phyloP scores from a whole-genome alignment of 2,888 invertebrate species.

The Eupithecia subumbrata region DNA sequence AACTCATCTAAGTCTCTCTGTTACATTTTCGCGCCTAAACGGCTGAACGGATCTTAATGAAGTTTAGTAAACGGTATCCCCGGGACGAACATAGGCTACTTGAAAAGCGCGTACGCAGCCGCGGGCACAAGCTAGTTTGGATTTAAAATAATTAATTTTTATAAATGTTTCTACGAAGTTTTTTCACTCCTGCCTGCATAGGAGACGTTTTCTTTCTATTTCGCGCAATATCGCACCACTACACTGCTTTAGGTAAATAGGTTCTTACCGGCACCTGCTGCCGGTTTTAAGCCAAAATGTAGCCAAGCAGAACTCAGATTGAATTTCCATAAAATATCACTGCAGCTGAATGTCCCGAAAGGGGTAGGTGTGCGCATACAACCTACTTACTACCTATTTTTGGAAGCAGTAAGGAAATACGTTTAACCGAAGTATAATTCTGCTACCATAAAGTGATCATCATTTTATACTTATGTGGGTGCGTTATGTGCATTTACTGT shows the following conservation, averaged over 20 bases:
- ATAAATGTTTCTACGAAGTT: no score
- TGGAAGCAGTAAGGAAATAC: constrained; percentile 28
- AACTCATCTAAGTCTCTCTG: no score
- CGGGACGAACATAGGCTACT: no score
- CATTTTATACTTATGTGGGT: not conserved
- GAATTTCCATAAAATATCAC: constrained; percentile 26
- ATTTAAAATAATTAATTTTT: no score
- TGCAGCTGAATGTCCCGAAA: constrained; percentile 13
- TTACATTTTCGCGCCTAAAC: no score
- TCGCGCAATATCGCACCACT: not conserved
- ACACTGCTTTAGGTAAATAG: not conserved
- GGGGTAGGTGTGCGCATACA: constrained; percentile 15
- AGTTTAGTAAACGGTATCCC: no score
- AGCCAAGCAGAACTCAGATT: constrained; percentile 11
- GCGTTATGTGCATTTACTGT: not conserved
- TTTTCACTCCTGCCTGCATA: no score
- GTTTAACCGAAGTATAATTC: not conserved
- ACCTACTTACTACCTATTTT: constrained; percentile 19
- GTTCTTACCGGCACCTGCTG: not conserved
- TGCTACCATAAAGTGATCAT: not conserved
- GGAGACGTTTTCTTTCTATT: not conserved
- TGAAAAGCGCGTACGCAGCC: no score
- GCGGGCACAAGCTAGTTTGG: no score
- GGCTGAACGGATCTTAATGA: no score
- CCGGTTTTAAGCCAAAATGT: not conserved